Evolutionary conservation across 2,888 invertebrate species (phyloP), one percentile per base, ranked within the genome.

Genomic region (Galerucella pusilla): DNA sequence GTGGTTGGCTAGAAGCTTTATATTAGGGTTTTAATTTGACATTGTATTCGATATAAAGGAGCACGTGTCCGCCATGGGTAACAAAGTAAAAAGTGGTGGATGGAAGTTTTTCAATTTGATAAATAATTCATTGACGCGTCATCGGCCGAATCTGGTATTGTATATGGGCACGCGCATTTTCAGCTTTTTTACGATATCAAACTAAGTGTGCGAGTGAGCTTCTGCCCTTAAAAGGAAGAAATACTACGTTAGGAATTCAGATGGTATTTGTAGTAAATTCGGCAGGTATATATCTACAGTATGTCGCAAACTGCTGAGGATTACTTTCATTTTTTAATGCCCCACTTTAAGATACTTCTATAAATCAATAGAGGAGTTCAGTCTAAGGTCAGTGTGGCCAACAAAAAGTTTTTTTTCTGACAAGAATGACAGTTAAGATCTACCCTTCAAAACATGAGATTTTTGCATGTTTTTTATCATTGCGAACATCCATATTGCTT

Each of bases 41-140:
- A 71, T 71, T 64, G 68, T 28, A 54, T 64, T 67, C 60, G 20
- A 59, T 59, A 71, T 42, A 49, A 71, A 71, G 49, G 46, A 71
- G 75, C 75, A 75, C 75, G 75, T 75, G 75, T 68, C 42, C 63
- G 59, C 46, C 67, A 63, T 28, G 54, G 68, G 25, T 60, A 20
- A 28, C 46, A 57, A 71, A 67, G 46, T 83, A 84, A 83, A 85
- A 84, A 82, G 80, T 80, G 79, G 79, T 81, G 77, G 80, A 81
- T 82, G 83, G 81, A 82, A 82, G 84, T 84, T 83, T 84, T 81
- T 75, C 78, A 79, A 79, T 83, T 85, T 81, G 67, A 76, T 75
- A 75, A 75, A 75, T 76, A 76, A 85, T 85, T 85, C 85, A 85
- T 84, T 74, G 78, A 78, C 77, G 77, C 57, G 52, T 71, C 71